Evolutionary conservation across 2,797 vertebrate species (phyloP), one percentile per base, ranked within the genome.

Genomic region (Alauda arvensis): DNA sequence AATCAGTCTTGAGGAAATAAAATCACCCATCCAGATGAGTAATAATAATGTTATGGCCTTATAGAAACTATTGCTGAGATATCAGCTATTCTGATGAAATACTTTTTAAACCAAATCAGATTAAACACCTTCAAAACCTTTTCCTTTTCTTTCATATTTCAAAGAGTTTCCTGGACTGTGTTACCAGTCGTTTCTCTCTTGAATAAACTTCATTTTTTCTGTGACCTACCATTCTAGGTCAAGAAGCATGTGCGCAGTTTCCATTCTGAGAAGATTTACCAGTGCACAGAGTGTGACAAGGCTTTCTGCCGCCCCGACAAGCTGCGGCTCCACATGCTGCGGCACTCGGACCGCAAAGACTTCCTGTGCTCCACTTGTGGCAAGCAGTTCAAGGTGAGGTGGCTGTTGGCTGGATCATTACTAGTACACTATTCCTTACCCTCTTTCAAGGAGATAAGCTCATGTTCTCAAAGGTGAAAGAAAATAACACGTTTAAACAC

Each of bases 181-280:
- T 29, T 28, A 37, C 43, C 10, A 7, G n/a, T 12, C 5, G 2
- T 9, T 48, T 34, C n/a, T 49, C 21, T 43, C 39, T 40, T n/a
- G 49, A 85, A 31, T 59, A 25, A 89, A 25, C 31, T 45, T 18
- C 14, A 1, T 79, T 83, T 39, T 39, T 23, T 16, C 12, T 42
- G 0, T 75, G 62, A 11, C 93, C 61, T 91, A 68, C 49, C 12
- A 45, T 45, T 49, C 65, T 63, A 99, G 99, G 98, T 99, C 76
- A 99, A 99, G 96, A 99, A 99, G 67, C 99, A 99, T 0, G 98
- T 99, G 25, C 98, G 99, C 81, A 99, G 99, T 88, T 99, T 99
- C 96, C 99, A 99, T 77, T 99, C 99, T 0, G 99, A 99, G 87
- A 99, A 99, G 97, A 98, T 99, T 67, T 99, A 99, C 95, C 99